Evolutionary conservation across 1,140 invertebrate species (phyloP), one percentile per base, ranked within the genome.

Genomic region (Schmidtea mediterranea): DNA sequence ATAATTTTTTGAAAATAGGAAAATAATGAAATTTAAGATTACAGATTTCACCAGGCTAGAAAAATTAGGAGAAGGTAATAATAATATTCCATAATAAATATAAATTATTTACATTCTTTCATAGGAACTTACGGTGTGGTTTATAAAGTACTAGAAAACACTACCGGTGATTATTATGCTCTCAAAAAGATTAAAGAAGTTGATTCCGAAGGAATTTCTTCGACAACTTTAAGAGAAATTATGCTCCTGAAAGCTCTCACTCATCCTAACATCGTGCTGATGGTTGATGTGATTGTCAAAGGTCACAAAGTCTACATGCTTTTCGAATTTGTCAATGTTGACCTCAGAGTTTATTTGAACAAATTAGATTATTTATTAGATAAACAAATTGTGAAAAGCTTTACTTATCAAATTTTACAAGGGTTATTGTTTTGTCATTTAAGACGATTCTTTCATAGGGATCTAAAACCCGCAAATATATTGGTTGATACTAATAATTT

Each of bases 381-480:
- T n/a, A 19, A n/a, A 10, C 18, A 36, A 1, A n/a, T 32, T 10
- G 49, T 66, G 32, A 55, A 73, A 67, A 72, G 70, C 52, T 73
- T 72, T 65, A 69, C 90, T 57, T 75, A 76, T 60, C 75, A 97
- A 74, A 82, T 97, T 40, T 75, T 82, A 52, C 74, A 78, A 61
- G 90, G 82, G 0, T 82, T 97, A 55, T 62, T 90, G 15, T 98
- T 84, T 63, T 98, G 90, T 62, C 92, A 98, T 65, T 75, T 79
- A 58, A 71, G 89, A 9, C 68, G 92, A 55, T 78, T 95, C 12
- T 65, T 98, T 2, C 90, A 98, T 67, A 71, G 90, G 43, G 90
- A 98, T 71, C 71, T 98, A 38, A 98, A 98, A 59, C 92, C 92
- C 12, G 90, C 97, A 67, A 98, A 98, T 69, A 70, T 95, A 18